phyloP scores from a whole-genome alignment of 1,140 invertebrate species.

The Aricia agestis region DNA sequence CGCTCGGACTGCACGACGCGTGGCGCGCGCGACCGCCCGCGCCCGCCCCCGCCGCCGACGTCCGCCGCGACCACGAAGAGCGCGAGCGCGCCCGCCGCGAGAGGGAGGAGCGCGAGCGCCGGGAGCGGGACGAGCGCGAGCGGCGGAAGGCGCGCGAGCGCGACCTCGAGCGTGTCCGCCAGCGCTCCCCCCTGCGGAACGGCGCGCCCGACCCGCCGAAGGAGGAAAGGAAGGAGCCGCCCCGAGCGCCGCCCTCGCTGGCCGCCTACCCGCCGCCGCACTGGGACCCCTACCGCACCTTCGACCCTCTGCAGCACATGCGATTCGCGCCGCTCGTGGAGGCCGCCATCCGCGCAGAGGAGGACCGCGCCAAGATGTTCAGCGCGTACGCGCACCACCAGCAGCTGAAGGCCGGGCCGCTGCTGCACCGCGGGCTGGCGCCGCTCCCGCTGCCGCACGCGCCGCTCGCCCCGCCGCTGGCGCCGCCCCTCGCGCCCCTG shows the following conservation, averaged over 20 bases:
- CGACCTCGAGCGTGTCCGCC: constrained; percentile 74
- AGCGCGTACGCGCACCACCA: constrained; percentile 80
- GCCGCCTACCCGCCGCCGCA: constrained; percentile 79
- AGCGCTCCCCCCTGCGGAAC: constrained; percentile 84
- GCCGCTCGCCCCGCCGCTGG: constrained; percentile 50
- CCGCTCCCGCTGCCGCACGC: constrained; percentile 44
- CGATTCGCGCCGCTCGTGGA: constrained; percentile 85
- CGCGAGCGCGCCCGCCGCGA: constrained; percentile 80
- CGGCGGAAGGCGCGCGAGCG: constrained; percentile 64
- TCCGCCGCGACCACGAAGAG: constrained; percentile 79
- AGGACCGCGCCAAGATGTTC: constrained; percentile 85
- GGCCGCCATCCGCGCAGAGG: constrained; percentile 82
- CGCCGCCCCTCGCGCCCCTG: constrained; percentile 53
- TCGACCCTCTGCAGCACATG: constrained; percentile 81
- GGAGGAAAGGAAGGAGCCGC: constrained; percentile 74
- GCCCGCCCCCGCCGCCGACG: constrained; percentile 58
- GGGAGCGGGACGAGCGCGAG: constrained; percentile 79
- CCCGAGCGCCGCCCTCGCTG: constrained; percentile 76
- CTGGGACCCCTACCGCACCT: constrained; percentile 79
- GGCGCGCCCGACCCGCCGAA: constrained; percentile 73
- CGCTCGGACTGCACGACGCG: constrained; percentile 60
- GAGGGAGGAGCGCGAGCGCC: constrained; percentile 83
- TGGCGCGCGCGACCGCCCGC: constrained; percentile 78
- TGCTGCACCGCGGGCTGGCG: constrained; percentile 59
- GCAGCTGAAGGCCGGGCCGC: constrained; percentile 60